A percentile compares a stretch with the other conserved stretches of the same genome.
Evolutionary conservation across 2,113 vertebrate genomes (phyloP).

Genomic region (Ondatra zibethicus): DNA sequence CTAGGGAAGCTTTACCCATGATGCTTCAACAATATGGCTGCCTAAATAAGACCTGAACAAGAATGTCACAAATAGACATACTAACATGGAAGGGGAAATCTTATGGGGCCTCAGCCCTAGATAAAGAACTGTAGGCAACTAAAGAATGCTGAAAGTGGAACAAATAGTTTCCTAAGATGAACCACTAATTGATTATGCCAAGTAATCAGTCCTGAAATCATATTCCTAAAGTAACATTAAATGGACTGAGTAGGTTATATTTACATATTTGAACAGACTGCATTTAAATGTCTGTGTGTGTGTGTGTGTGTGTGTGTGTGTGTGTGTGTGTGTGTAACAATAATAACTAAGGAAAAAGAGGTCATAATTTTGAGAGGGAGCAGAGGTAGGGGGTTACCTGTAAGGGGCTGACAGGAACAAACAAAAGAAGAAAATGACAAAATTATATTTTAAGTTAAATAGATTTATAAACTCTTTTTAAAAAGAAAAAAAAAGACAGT

Average conservation of each 20-base stretch:
- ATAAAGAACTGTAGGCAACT: background rate
- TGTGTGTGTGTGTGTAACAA: background rate
- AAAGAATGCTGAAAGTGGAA: background rate
- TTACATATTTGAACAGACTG: background rate
- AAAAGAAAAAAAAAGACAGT: background rate
- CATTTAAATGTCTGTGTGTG: background rate
- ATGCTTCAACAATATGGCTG: background rate
- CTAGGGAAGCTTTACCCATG: background rate
- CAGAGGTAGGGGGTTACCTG: background rate
- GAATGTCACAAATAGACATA: background rate
- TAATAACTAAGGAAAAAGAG: background rate
- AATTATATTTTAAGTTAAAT: background rate
- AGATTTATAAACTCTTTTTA: background rate
- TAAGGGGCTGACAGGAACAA: background rate
- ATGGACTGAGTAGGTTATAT: background rate
- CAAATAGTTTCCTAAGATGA: background rate
- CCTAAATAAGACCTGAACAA: background rate
- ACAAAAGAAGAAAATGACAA: background rate
- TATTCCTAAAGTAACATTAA: background rate
- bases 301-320: background rate
- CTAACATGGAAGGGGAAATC: background rate
- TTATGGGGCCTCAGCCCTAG: background rate
- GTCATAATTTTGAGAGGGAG: background rate
- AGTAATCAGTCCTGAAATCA: background rate
- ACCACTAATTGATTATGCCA: background rate